Conservation (phyloP, 2,113 vertebrate species). For the Canis aureus region DNA sequence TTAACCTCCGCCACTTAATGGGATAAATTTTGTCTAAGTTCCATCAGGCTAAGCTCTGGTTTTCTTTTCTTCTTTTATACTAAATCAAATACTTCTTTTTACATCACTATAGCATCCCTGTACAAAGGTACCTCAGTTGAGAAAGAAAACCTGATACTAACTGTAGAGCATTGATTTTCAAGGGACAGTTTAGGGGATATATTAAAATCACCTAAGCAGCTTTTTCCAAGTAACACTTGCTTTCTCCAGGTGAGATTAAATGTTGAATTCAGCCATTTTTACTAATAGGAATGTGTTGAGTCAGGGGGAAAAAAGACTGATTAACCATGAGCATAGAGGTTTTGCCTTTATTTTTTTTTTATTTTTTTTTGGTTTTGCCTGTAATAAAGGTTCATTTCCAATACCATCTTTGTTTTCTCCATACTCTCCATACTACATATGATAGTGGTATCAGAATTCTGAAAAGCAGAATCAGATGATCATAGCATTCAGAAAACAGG, state of each 20-base stretch:
- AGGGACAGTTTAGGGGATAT: not conserved
- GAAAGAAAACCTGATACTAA: not conserved
- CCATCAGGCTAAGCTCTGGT: not conserved
- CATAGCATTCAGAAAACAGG: not conserved
- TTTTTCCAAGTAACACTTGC: not conserved
- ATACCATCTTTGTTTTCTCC: not conserved
- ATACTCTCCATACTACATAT: not conserved
- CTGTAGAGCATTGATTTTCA: not conserved
- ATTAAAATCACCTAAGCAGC: not conserved
- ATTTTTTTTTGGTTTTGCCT: not conserved
- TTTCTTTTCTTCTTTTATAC: not conserved
- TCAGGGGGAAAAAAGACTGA: not conserved
- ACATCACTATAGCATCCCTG: not conserved
- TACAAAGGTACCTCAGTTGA: not conserved
- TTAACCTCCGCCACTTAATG: not conserved
- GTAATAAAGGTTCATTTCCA: not conserved
- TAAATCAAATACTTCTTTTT: not conserved
- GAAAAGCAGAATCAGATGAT: not conserved
- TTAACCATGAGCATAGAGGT: not conserved
- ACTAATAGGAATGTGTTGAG: not conserved
- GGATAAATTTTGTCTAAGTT: not conserved
- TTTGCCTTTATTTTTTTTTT: not conserved
- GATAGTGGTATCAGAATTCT: not conserved
- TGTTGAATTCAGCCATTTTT: conserved; percentile 17
- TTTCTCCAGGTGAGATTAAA: not conserved